phyloP scores from a whole-genome alignment of 2,888 invertebrate genomes.

The Cephus spinipes region DNA sequence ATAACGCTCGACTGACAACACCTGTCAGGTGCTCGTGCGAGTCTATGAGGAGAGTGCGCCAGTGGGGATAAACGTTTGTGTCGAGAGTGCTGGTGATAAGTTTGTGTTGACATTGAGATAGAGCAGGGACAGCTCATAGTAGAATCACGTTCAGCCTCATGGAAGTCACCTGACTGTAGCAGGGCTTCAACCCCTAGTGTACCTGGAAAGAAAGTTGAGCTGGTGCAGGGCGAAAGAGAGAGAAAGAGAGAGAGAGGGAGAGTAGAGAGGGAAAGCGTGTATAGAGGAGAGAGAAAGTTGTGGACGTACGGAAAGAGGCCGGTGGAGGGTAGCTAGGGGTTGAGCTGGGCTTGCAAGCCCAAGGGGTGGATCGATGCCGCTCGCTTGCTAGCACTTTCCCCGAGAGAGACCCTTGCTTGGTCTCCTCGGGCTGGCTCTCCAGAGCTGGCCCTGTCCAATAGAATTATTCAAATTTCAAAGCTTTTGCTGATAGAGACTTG shows the following conservation, averaged over 20 bases:
- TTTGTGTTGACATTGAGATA: slow-evolving; percentile 4
- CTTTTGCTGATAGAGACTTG: not conserved
- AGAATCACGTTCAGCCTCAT: not conserved
- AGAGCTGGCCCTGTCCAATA: not conserved
- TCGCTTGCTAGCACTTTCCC: not conserved
- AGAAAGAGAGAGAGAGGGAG: not conserved
- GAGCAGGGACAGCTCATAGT: not conserved
- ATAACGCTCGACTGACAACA: not conserved
- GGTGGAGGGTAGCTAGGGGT: slow-evolving; percentile 50
- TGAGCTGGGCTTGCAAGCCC: slow-evolving; percentile 52
- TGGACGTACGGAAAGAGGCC: slow-evolving; percentile 8
- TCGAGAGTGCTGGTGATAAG: slow-evolving; percentile 21
- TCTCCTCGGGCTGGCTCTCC: not conserved
- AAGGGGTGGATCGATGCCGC: slow-evolving; percentile 39
- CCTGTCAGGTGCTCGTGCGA: not conserved
- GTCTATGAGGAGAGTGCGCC: not conserved
- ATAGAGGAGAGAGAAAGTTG: not conserved
- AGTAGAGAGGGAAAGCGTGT: not conserved
- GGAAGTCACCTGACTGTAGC: not conserved
- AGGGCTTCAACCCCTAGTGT: not conserved
- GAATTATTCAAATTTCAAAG: not conserved
- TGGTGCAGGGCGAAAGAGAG: not conserved
- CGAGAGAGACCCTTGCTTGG: not conserved
- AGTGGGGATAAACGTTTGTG: not conserved
- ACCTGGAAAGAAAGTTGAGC: not conserved